Base-by-base conservation (phyloP, 2,113 vertebrate species). In the Forbesichthys agassizii region DNA sequence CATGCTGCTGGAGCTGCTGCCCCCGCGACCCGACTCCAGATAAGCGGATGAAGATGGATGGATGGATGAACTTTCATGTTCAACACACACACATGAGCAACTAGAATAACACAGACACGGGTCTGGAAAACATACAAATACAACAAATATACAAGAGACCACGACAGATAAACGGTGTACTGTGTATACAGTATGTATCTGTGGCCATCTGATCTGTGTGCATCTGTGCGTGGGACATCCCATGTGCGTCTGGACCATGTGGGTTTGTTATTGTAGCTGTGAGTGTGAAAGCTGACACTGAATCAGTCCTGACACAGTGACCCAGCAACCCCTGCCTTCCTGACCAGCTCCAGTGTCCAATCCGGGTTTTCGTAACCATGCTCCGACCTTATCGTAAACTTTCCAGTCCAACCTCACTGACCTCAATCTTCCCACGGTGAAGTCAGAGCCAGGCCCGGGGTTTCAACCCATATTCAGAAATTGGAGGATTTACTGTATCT, bases 301-400 rank as follows among this genome's bases (percentile, higher is more conserved):
- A 36, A 18, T 54, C 57, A 36, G 9, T 14, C 5, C 48, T 42
- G 66, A 84, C 81, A 81, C 71, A 84, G 57, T 82, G 61, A 85
- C 75, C 80, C 66, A 64, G 18, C 77, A 56, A 85, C 69, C 79
- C 77, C 66, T 86, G 78, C 82, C 82, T 71, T 77, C 61, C 36
- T 62, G 61, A 63, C 76, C 80, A 83, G 80, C 79, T 74, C 42
- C 58, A 66, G 69, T 78, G 67, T 84, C 67, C 62, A 0, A 20
- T 68, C 55, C 74, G 58, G 74, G 78, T 33, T 10, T 61, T 54
- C 11, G 36, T 69, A 75, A 79, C 80, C 81, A 66, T 77, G 46
- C 27, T 2, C 16, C 7, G 64, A 77, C 68, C 67, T 69, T 66
- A 69, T 60, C 16, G 57, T 16, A 60, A n/a, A 61, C 11, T 66